These are phyloP conservation scores for Sigmodon hispidus DNA, from an alignment of 2,113 vertebrate genomes.

Conservation along the genomic window DNA sequence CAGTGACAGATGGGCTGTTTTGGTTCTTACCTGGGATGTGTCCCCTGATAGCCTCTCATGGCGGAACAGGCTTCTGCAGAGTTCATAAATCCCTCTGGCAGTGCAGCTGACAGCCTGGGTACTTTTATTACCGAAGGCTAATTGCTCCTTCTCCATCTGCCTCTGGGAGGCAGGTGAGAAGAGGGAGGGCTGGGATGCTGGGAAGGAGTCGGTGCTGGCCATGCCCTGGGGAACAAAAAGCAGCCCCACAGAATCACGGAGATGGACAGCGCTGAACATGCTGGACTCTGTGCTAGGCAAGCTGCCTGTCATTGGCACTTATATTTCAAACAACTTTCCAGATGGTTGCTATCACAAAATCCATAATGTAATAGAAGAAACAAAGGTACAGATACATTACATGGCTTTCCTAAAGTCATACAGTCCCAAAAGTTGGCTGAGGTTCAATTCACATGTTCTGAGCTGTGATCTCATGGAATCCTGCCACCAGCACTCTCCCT, in stretches of 20 bases:
- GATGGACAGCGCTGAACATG: rapidly evolving
- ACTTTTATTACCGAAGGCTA: slow-evolving; percentile 38
- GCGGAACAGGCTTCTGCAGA: not conserved
- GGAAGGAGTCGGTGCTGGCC: not conserved
- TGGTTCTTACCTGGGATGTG: slow-evolving; percentile 54
- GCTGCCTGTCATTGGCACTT: rapidly evolving
- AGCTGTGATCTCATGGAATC: not conserved
- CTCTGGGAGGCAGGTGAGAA: not conserved
- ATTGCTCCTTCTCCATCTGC: slow-evolving; percentile 40
- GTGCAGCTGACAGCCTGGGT: not conserved
- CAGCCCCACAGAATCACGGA: rapidly evolving
- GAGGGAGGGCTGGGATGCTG: too few species aligned
- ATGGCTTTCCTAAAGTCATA: not conserved
- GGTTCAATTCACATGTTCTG: not conserved
- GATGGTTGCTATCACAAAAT: not conserved
- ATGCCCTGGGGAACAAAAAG: rapidly evolving
- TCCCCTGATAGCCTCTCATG: slow-evolving; percentile 33
- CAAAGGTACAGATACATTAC: not conserved
- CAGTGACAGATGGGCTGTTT: slow-evolving; percentile 66
- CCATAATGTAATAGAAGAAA: not conserved
- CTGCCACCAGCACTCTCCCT: rapidly evolving
- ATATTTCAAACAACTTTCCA: not conserved
- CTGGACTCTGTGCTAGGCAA: too few species aligned
- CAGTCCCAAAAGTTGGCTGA: not conserved
- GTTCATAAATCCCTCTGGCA: slow-evolving; percentile 67